Percentiles rank a stretch among this genome's conserved stretches.
Evolutionary conservation across 2,113 vertebrate genomes (phyloP).

Genomic region (Ochotona princeps): DNA sequence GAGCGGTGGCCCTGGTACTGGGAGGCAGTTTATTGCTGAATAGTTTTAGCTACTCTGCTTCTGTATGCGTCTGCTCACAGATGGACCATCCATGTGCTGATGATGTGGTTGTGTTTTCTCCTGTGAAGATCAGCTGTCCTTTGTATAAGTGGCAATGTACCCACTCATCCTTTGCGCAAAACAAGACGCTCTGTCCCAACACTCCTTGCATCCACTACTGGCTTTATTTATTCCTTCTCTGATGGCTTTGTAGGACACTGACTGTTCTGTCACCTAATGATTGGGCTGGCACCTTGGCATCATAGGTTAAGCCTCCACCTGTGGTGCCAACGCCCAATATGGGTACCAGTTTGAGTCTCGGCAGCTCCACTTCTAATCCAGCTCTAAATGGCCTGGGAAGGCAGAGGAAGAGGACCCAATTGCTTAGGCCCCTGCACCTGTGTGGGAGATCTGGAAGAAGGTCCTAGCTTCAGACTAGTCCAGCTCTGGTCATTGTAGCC

Average conservation of each 20-base stretch:
- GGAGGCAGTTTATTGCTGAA: neutral
- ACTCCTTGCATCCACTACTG: neutral
- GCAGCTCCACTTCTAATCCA: too few relatives aligned
- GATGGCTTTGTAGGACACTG: neutral
- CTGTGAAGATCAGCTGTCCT: neutral
- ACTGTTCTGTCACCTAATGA: neutral
- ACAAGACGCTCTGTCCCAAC: neutral
- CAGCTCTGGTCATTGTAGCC: too few relatives aligned
- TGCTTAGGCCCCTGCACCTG: too few relatives aligned
- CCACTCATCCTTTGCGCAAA: neutral
- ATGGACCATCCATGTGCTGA: neutral
- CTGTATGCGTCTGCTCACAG: neutral
- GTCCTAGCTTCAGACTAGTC: too few relatives aligned
- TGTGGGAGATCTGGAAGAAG: too few relatives aligned
- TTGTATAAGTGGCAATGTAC: neutral
- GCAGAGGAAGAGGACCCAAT: too few relatives aligned
- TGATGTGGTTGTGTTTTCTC: neutral
- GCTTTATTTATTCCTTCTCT: neutral
- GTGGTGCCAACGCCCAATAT: too few relatives aligned
- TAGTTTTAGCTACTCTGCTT: neutral
- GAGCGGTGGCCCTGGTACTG: neutral
- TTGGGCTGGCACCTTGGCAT: too few relatives aligned
- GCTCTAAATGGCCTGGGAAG: too few relatives aligned
- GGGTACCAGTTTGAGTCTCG: too few relatives aligned
- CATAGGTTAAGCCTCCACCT: too few relatives aligned